Evolutionary conservation across 2,113 vertebrate genomes (phyloP), one percentile per base, ranked within the genome.

Genomic region (Cyanoliseus patagonus): DNA sequence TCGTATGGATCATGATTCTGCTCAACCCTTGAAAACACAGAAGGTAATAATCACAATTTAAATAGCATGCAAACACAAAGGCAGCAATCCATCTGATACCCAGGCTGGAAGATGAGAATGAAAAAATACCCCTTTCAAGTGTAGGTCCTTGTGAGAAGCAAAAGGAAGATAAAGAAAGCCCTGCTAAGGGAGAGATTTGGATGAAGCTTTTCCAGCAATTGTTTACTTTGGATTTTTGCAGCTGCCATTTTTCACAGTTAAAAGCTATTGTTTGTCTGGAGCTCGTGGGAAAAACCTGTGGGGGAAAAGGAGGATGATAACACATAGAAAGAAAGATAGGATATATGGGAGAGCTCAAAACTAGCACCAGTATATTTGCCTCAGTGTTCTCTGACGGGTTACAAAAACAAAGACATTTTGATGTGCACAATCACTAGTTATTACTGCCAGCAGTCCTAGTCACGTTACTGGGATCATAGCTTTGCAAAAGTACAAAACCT

Each of bases 221-320:
- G 85, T 96, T 96, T 92, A 78, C 62, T 94, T 81, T 74, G 76
- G 84, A 90, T 70, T 95, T 95, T 90, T 94, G 76, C 92, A 96
- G 93, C 86, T 90, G 86, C 75, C 42, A 86, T 95, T 93, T 92
- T 89, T 96, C 81, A 91, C 49, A 66, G 77, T 87, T 95, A 89
- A 96, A 85, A 93, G 49, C 59, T 81, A 64, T 77, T 86, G 70
- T 95, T 95, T 85, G 70, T 73, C 62, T 76, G 39, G 44, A 91
- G 63, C 74, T 92, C 53, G 57, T 72, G 93, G 75, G 78, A 73
- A 83, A 94, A 96, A 76, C 69, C 81, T 83, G 66, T 73, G 49
- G 49, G 33, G 83, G 24, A 33, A 78, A 88, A 75, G 74, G 6
- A 83, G 80, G 17, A 51, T 66, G 79, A 55, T 77, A 80, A 62